Conservation (phyloP, 2,113 vertebrate species). For the Rhinogobius similis region DNA sequence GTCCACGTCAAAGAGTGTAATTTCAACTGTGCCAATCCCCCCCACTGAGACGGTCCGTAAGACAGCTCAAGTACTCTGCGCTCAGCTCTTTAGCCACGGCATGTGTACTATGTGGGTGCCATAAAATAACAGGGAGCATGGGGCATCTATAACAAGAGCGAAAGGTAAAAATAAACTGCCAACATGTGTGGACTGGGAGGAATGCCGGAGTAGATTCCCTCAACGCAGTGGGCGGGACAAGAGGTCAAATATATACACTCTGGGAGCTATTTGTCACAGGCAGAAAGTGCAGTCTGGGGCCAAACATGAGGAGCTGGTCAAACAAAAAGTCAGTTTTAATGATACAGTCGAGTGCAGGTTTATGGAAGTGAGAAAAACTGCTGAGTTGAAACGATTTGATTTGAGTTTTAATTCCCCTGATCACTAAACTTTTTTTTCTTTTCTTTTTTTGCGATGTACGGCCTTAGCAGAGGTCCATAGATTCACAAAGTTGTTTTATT, state of each 20-base stretch:
- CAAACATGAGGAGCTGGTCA: not conserved
- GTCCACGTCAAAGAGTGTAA: conserved; percentile 28
- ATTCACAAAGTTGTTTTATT: no score
- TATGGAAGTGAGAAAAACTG: not conserved
- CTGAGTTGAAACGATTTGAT: not conserved
- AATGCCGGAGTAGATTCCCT: conserved; percentile 76
- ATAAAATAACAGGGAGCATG: conserved; percentile 56
- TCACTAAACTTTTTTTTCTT: no score
- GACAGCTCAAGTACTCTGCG: conserved; percentile 30
- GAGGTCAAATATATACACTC: conserved; percentile 46
- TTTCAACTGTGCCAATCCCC: conserved; percentile 19
- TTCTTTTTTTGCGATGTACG: no score
- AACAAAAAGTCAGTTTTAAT: not conserved
- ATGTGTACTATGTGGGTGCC: conserved; percentile 46
- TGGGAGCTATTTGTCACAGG: conserved; percentile 63
- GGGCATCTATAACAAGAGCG: conserved; percentile 61
- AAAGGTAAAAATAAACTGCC: conserved; percentile 71
- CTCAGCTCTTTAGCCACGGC: conserved; percentile 53
- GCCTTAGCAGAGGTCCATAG: no score
- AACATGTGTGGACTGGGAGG: conserved; percentile 69
- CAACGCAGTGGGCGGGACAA: conserved; percentile 42
- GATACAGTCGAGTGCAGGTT: not conserved
- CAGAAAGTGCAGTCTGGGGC: conserved; percentile 32
- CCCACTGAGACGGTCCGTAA: conserved; percentile 18
- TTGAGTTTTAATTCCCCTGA: no score